Evolutionary conservation across 2,888 invertebrate species (phyloP), one percentile per base, ranked within the genome.

Genomic region (Coelopa pilipes): DNA sequence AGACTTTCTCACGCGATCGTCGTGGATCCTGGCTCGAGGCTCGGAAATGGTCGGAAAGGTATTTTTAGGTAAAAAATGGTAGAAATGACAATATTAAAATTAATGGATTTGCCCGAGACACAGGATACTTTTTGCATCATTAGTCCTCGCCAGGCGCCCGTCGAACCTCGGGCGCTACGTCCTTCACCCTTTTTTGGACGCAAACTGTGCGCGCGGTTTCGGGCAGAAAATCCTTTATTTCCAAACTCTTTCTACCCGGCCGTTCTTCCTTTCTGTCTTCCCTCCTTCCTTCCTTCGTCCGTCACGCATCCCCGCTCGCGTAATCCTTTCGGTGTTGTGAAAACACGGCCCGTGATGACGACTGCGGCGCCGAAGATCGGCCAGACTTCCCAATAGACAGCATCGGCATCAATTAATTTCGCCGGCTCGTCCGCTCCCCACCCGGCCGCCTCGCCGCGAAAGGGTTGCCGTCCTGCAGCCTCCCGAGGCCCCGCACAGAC

Each of bases 1-100:
- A 66, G 49, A 66, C 17, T 66, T 66, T 66, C 15, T 66, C 66
- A 66, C 50, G 49, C 50, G 34, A 50, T 47, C 17, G 11, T 3
- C 7, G n/a, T 45, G 17, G 12, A 66, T 66, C 21, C 50, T 66
- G 50, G 49, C 66, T 50, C 49, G 66, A 19, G 19, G 13, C 12
- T 13, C 13, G 13, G 3, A 49, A 10, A 49, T 50, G 49, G n/a
- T n/a, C n/a, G 19, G 49, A 66, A 47, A 49, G 13, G 21, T 53
- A 46, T 50, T 70, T 73, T 63, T 66, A 12, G 49, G 63, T 15
- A 57, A 71, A 76, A 72, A 71, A 66, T 17, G 49, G 60, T 63
- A 68, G 69, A 82, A 84, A 84, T 85, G 84, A 82, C 82, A 83
- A 80, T 83, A 84, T 85, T 85, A 84, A 84, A 85, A 84, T 85